These are phyloP conservation scores for Saccostrea cuccullata DNA, from an alignment of 1,140 invertebrate genomes.

Conservation along the genomic window DNA sequence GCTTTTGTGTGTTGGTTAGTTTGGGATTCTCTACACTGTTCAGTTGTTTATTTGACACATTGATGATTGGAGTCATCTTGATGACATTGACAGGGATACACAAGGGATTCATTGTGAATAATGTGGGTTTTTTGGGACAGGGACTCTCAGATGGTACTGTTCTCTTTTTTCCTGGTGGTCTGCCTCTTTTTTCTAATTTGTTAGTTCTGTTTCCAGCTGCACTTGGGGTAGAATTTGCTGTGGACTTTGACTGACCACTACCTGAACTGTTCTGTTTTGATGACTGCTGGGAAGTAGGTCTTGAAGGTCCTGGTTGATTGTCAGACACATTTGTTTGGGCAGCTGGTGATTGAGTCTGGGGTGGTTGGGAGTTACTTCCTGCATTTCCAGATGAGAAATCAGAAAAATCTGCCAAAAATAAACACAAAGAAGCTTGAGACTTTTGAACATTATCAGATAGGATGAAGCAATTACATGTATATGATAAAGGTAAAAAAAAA, in stretches of 20 bases:
- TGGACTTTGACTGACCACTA: background rate
- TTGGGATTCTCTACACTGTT: background rate
- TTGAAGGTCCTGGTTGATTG: background rate
- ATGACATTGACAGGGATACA: background rate
- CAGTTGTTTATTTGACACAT: background rate
- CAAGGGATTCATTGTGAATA: background rate
- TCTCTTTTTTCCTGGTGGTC: background rate
- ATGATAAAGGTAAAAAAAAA: background rate
- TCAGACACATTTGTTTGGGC: background rate
- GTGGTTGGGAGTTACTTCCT: background rate
- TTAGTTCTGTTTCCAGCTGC: background rate
- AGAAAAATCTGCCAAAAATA: conserved; percentile 51
- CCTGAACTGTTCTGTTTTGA: background rate
- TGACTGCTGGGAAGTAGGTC: background rate
- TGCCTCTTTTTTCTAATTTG: background rate
- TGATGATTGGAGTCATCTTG: conserved; percentile 11
- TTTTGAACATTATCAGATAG: too few relatives aligned
- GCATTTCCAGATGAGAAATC: conserved; percentile 41
- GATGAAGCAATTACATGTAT: too few relatives aligned
- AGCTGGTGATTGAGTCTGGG: background rate
- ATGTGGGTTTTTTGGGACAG: background rate
- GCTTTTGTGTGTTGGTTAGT: background rate
- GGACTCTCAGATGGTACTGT: background rate
- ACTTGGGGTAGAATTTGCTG: background rate
- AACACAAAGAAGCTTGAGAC: background rate